These are phyloP conservation scores for Macheiramphus alcinus DNA, from an alignment of 2,113 vertebrate genomes.

Conservation along the genomic window DNA sequence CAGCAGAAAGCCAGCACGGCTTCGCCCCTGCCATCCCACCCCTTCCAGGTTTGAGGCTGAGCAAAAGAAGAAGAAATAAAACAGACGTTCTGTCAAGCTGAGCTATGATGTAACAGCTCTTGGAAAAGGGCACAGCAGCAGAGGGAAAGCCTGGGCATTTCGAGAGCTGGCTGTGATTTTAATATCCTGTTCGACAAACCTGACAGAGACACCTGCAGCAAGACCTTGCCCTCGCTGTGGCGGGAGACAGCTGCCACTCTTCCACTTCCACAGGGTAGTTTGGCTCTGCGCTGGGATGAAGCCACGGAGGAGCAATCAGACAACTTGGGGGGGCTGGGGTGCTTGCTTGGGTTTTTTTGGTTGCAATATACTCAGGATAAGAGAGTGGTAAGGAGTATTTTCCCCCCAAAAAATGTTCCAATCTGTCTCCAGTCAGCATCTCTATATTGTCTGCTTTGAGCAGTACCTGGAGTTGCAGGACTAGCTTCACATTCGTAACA, in stretches of 20 bases:
- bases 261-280: background rate
- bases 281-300: background rate
- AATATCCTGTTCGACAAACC: background rate
- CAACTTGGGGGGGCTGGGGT: rapidly evolving
- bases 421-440: background rate
- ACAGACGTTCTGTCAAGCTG: background rate
- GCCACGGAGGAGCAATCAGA: background rate
- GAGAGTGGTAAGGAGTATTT: background rate
- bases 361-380: background rate
- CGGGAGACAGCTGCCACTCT: rapidly evolving
- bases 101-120: background rate
- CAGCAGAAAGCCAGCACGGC: background rate
- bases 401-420: rapidly evolving
- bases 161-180: background rate
- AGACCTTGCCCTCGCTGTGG: background rate
- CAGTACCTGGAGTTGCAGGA: background rate
- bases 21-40: background rate
- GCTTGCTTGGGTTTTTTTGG: background rate
- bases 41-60: background rate
- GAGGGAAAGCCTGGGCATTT: background rate
- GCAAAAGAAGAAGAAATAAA: background rate
- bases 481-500: background rate
- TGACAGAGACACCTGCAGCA: background rate
- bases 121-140: background rate
- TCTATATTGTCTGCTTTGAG: background rate